Evolutionary conservation across 1,140 invertebrate species (phyloP).

Genomic region (Bombus turneri): DNA sequence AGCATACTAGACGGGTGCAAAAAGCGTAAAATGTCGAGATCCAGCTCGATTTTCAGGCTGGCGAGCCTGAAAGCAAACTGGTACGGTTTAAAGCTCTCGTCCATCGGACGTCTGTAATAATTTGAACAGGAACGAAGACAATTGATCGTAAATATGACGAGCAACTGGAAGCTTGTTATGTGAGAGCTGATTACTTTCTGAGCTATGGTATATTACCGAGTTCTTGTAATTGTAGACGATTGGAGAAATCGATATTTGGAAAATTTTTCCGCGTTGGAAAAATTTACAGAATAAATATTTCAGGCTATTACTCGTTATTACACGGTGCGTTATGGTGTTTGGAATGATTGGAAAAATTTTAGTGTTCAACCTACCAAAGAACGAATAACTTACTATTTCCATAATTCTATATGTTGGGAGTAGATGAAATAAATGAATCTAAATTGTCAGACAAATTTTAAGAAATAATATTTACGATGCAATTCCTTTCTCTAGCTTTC

Average conservation of each 20-base stretch:
- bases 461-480: too few relatives aligned
- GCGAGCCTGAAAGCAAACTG: background rate
- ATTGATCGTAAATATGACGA: slow-evolving; percentile 27
- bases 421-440: too few relatives aligned
- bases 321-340: too few relatives aligned
- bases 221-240: background rate
- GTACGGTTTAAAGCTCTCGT: background rate
- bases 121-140: background rate
- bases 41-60: background rate
- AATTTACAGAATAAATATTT: too few relatives aligned
- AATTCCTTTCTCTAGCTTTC: too few relatives aligned
- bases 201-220: background rate
- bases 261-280: background rate
- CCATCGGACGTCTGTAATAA: background rate
- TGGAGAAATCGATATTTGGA: background rate
- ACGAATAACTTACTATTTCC: too few relatives aligned
- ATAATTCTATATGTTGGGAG: too few relatives aligned
- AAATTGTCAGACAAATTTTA: too few relatives aligned
- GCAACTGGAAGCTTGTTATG: background rate
- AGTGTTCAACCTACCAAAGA: too few relatives aligned
- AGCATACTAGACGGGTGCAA: slow-evolving; percentile 43
- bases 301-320: too few relatives aligned
- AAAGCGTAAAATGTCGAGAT: slow-evolving; percentile 24
- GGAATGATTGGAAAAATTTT: too few relatives aligned
- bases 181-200: background rate